Evolutionary conservation across 2,797 vertebrate genomes (phyloP).

Genomic region (Halcyon leucocephala): DNA sequence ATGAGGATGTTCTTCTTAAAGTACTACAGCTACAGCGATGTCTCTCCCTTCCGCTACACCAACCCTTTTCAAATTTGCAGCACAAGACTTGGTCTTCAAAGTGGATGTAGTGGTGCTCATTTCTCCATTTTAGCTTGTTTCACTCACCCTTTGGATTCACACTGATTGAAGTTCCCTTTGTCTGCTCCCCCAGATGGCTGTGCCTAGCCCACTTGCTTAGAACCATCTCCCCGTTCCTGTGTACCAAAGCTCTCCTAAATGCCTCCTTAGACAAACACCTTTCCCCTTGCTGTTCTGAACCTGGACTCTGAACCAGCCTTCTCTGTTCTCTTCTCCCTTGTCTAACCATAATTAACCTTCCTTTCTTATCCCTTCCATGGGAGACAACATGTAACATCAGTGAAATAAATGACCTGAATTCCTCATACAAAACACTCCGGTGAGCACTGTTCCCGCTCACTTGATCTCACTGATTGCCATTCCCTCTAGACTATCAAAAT

Average conservation of each 20-base stretch:
- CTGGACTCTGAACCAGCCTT: background rate
- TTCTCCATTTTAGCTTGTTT: background rate
- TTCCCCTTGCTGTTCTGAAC: background rate
- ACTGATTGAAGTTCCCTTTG: background rate
- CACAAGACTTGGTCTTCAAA: background rate
- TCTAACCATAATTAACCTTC: background rate
- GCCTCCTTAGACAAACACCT: background rate
- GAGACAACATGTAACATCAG: conserved; percentile 5
- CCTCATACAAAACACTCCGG: conserved; percentile 4
- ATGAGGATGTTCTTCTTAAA: background rate
- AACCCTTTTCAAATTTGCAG: background rate
- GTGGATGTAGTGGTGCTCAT: background rate
- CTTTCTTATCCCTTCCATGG: background rate
- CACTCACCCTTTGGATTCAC: background rate
- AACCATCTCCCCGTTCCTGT: background rate
- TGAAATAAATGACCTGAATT: conserved; percentile 23
- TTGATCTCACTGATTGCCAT: conserved; percentile 24
- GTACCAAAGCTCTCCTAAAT: background rate
- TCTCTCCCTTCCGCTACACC: background rate
- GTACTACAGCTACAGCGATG: background rate
- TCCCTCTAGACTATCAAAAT: background rate
- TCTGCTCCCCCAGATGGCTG: background rate
- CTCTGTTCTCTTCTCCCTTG: background rate
- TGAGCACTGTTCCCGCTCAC: background rate
- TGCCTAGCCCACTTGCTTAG: background rate